Conservation (phyloP, 2,888 invertebrate genomes). For the Eubasilissa splendida region DNA sequence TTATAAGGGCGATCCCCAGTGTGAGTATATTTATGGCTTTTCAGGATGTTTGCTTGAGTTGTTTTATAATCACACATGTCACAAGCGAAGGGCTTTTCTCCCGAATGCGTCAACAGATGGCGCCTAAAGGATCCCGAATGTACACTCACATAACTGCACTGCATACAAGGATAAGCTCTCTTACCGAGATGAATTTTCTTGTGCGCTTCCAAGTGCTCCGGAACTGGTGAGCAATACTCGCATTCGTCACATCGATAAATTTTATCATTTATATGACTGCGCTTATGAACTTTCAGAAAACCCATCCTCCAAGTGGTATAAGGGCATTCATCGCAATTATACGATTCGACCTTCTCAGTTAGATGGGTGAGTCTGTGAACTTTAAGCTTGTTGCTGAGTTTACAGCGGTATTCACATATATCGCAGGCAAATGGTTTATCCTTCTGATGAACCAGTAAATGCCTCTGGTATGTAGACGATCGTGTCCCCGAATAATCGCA, state of each 20-base stretch:
- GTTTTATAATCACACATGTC: slow-evolving; percentile 34
- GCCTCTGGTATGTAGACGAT: slow-evolving; percentile 30
- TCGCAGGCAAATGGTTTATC: slow-evolving; percentile 47
- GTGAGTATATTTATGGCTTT: slow-evolving; percentile 33
- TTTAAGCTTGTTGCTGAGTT: slow-evolving; percentile 43
- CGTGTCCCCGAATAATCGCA: slow-evolving; percentile 41
- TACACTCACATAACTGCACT: slow-evolving; percentile 43
- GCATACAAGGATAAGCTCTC: slow-evolving; percentile 40
- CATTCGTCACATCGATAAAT: slow-evolving; percentile 41
- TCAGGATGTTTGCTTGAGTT: slow-evolving; percentile 33
- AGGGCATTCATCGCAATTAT: slow-evolving; percentile 43
- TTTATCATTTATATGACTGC: slow-evolving; percentile 31
- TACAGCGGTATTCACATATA: slow-evolving; percentile 42
- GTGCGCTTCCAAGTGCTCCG: slow-evolving; percentile 40
- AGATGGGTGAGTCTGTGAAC: slow-evolving; percentile 40
- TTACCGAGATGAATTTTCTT: slow-evolving; percentile 42
- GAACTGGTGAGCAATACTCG: slow-evolving; percentile 23
- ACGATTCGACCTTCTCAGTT: neutral
- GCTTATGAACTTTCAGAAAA: slow-evolving; percentile 41
- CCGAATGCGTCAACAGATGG: slow-evolving; percentile 43
- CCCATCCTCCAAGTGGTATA: slow-evolving; percentile 30
- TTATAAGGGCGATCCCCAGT: slow-evolving; percentile 40
- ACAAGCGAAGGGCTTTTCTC: slow-evolving; percentile 42
- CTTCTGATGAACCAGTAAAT: slow-evolving; percentile 31
- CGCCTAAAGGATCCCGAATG: slow-evolving; percentile 43